phyloP scores from a whole-genome alignment of 2,888 invertebrate genomes.

The Caenorhabditis sp. region DNA sequence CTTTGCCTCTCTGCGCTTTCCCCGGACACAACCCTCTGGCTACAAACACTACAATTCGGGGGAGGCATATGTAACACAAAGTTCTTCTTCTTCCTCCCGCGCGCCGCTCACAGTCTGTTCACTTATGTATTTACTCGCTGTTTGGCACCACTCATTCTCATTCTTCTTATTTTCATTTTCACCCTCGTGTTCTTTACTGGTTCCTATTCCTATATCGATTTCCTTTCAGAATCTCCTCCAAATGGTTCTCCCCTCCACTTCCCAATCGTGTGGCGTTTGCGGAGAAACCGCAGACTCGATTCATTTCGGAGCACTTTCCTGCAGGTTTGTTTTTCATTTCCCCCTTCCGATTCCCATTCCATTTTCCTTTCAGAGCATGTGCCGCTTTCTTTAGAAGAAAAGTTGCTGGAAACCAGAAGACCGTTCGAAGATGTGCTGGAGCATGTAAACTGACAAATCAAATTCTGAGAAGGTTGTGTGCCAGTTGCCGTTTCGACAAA shows the following conservation, averaged over 20 bases:
- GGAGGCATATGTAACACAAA: background rate
- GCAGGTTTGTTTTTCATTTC: conserved; percentile 17
- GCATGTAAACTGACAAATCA: conserved; percentile 19
- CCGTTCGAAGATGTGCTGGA: conserved; percentile 23
- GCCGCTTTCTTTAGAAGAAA: conserved; percentile 57
- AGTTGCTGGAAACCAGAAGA: conserved; percentile 15
- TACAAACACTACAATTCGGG: conserved; percentile 10
- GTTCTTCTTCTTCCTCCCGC: background rate
- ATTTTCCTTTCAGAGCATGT: conserved; percentile 43
- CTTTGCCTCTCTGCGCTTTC: background rate
- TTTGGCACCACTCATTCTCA: conserved; percentile 3
- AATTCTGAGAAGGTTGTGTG: conserved; percentile 31
- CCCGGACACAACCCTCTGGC: background rate
- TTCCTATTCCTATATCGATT: conserved; percentile 1
- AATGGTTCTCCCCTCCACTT: background rate
- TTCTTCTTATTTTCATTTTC: background rate
- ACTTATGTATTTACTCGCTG: conserved; percentile 7
- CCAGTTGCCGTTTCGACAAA: conserved; percentile 44
- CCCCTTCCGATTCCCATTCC: background rate
- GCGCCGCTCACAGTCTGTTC: conserved; percentile 4
- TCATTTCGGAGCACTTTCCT: conserved; percentile 47
- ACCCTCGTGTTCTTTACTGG: background rate
- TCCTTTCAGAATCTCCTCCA: background rate
- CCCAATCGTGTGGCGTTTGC: conserved; percentile 32
- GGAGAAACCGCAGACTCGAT: conserved; percentile 35